Conservation (phyloP, 2,797 vertebrate genomes). For the Perodicticus potto region DNA sequence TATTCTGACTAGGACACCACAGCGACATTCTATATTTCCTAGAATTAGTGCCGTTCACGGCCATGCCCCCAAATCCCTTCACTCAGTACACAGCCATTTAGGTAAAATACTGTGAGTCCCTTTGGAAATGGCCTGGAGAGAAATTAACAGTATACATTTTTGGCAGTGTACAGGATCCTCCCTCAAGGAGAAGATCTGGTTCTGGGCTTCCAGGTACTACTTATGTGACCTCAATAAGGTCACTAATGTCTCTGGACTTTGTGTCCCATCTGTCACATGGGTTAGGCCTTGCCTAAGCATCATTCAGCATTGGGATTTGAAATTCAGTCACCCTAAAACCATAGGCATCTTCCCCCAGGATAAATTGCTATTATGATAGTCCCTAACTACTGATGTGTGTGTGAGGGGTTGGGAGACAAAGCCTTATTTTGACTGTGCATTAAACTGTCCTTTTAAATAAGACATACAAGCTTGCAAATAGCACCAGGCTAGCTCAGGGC, state of each 20-base stretch:
- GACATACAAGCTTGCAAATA: not conserved
- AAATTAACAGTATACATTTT: not conserved
- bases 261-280: not conserved
- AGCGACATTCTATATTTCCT: not conserved
- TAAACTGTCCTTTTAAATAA: constrained; percentile 47
- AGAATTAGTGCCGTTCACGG: not conserved
- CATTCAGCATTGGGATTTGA: not conserved
- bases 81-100: not conserved
- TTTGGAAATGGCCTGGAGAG: not conserved
- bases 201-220: not conserved
- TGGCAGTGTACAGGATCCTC: not conserved
- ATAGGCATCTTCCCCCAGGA: not conserved
- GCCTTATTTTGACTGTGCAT: not conserved
- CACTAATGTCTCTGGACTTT: not conserved
- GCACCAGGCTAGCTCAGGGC: not conserved
- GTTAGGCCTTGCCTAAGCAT: not conserved
- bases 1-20: not conserved
- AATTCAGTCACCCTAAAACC: not conserved
- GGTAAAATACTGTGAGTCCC: not conserved
- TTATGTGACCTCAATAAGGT: not conserved
- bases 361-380: not conserved
- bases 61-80: not conserved
- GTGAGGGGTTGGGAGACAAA: not conserved
- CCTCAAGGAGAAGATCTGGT: not conserved
- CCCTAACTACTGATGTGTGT: not conserved